phyloP scores from a whole-genome alignment of 2,888 invertebrate species.

The Molanna angustata region DNA sequence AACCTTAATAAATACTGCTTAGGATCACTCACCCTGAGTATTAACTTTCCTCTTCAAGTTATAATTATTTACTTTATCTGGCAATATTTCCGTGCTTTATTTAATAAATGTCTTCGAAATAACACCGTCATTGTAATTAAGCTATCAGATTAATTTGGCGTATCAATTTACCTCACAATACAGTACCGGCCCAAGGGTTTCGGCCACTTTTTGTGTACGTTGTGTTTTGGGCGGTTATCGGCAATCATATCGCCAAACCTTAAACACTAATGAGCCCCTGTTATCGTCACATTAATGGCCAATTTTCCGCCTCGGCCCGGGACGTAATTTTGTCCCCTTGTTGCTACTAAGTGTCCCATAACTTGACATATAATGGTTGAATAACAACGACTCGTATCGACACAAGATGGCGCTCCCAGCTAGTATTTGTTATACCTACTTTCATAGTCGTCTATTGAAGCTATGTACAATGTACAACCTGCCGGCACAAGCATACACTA shows the following conservation, averaged over 20 bases:
- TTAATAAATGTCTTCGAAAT: constrained; percentile 13
- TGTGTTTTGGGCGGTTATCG: constrained; percentile 10
- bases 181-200: constrained; percentile 2
- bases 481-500: no score
- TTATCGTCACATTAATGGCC: constrained; percentile 30
- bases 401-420: constrained; percentile 3
- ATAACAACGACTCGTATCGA: background rate
- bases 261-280: constrained; percentile 11
- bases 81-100: constrained; percentile 13
- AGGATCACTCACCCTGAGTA: background rate
- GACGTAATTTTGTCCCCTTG: constrained; percentile 11
- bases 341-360: constrained; percentile 6
- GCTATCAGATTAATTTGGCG: constrained; percentile 16
- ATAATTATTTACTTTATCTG: constrained; percentile 16
- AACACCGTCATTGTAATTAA: constrained; percentile 17
- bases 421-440: no score
- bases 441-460: no score
- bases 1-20: background rate
- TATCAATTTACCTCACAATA: constrained; percentile 3
- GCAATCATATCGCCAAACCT: constrained; percentile 22
- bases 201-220: constrained; percentile 11
- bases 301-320: constrained; percentile 27
- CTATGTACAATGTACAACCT: no score
- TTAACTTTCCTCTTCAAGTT: background rate
- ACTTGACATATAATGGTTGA: constrained; percentile 1